Evolutionary conservation across 2,888 invertebrate species (phyloP), one percentile per base, ranked within the genome.

Genomic region (Archips crataeganus): DNA sequence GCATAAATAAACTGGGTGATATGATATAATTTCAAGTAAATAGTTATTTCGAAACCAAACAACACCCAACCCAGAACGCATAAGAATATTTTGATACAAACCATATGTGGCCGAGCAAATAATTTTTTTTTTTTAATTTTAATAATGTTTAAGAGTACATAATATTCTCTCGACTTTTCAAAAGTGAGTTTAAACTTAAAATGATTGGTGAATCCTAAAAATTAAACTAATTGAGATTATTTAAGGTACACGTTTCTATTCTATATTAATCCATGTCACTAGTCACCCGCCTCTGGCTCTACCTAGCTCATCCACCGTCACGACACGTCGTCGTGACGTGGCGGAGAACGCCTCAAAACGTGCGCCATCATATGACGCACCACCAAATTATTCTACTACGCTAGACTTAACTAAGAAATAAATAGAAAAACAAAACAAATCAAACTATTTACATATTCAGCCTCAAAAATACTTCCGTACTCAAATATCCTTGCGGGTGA

Each of bases 171-270:
- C 10, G 57, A 57, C 57, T 57, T 32, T 57, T 11, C 47, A 63
- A 32, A 32, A 15, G 49, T 65, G 51, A 51, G 65, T 51, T 65
- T 63, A 32, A 23, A 63, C 49, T 32, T 68, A 47, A 13, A 32
- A 42, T 49, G 51, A 42, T 65, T 1, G 39, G 63, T 71, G 67
- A 75, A 71, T 45, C 76, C 77, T 75, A 80, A 81, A 70, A 79
- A 81, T 80, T 85, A 89, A 79, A 81, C 85, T 90, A 90, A 85
- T 86, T 92, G 93, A 94, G 92, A 93, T 94, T 92, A 90, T 91
- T 89, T 78, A 90, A 92, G 91, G 91, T 92, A 93, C 88, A 89
- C 81, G 77, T 80, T 85, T 84, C 57, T 80, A 82, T 81, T 67
- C 84, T 88, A 88, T 76, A 85, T 86, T 86, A 87, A 86, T 88